Evolutionary conservation across 2,888 invertebrate species (phyloP).

Genomic region (Diarsia dahlii): DNA sequence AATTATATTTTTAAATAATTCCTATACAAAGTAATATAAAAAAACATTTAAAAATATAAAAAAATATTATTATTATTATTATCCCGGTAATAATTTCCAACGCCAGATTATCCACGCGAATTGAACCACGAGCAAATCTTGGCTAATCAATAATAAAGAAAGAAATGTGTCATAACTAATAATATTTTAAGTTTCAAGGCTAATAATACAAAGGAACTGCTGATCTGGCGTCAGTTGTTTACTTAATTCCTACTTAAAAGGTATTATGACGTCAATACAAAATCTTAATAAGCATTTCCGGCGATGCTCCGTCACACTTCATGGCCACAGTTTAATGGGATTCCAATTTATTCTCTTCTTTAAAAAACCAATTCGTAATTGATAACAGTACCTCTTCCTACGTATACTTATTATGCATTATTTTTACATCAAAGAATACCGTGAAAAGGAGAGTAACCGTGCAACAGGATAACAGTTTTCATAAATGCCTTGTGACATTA

Average conservation of each 20-base stretch:
- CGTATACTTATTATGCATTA: too few species aligned
- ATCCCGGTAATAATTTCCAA: too few species aligned
- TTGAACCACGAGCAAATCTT: not conserved
- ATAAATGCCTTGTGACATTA: too few species aligned
- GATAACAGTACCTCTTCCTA: too few species aligned
- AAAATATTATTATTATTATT: too few species aligned
- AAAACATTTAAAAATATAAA: too few species aligned
- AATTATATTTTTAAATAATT: too few species aligned
- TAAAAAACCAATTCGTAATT: not conserved
- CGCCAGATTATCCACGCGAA: not conserved
- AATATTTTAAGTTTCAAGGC: constrained; percentile 13
- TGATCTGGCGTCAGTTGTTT: constrained; percentile 11
- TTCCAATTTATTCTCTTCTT: not conserved
- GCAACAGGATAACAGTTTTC: too few species aligned
- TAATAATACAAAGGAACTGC: constrained; percentile 1
- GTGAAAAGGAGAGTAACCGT: too few species aligned
- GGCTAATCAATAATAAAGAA: not conserved
- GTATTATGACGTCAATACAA: constrained; percentile 22
- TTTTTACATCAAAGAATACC: too few species aligned
- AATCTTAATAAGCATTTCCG: constrained; percentile 21
- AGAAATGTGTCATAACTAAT: not conserved
- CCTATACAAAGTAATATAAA: too few species aligned
- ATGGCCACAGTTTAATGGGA: not conserved
- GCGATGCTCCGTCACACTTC: not conserved
- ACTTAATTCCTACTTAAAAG: constrained; percentile 7